Evolutionary conservation across 2,113 vertebrate genomes (phyloP), one percentile per base, ranked within the genome.

Genomic region (Callocephalon fimbriatum): DNA sequence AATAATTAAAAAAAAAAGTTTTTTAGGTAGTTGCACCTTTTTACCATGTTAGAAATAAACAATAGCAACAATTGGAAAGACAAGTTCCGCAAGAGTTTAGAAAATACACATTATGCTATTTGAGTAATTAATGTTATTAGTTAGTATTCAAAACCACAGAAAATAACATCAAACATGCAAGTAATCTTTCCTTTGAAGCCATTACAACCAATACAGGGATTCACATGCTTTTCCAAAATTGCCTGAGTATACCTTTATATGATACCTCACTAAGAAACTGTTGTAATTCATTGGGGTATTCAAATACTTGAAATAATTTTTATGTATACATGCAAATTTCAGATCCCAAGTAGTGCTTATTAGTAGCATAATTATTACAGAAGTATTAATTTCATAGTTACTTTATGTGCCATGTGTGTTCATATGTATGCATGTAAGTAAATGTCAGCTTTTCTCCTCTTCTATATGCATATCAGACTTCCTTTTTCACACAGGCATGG

Each of bases 351-450:
- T 35, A 70, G 8, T 45, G 12, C 7, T 44, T 6, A 35, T 66
- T 80, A 58, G 27, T 37, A 35, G 1, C 6, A 38, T 19, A 80
- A 54, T 73, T 73, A 35, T 61, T 74, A 70, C 0, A 7, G 23
- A 66, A 58, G 26, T 50, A 26, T 35, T 54, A 7, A 80, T 88
- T 86, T 84, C 31, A 27, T 37, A 23, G 44, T 7, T 62, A 5
- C 88, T 94, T 80, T 56, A 26, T 48, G 35, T 93, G 31, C 38
- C 35, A 14, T 8, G 4, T 27, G 8, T 18, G 8, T n/a, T 76
- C 19, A 26, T 32, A 78, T 5, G 2, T 26, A 32, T 0, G 0
- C 10, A 20, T 15, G 23, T 37, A 51, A 50, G 13, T 19, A 74
- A 50, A 71, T 2, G 7, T 37, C 45, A 73, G 17, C 62, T 40